These are phyloP conservation scores for Chironex yamaguchii DNA, from an alignment of 30 jellyfish, hydroid and myxozoan genomes.

Conservation along the genomic window DNA sequence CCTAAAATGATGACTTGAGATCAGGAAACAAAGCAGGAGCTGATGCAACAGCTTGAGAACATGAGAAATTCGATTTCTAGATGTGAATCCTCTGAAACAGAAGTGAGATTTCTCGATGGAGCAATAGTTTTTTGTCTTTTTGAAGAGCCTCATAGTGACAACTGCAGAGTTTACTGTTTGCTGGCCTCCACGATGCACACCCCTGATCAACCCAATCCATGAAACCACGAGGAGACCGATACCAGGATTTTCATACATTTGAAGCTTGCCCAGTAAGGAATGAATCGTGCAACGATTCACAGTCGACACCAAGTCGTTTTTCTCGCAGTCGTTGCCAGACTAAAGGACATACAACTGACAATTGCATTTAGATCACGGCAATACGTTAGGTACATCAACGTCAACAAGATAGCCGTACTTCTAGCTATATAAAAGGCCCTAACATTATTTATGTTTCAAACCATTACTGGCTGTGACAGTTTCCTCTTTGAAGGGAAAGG, in stretches of 20 bases:
- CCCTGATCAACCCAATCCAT: conserved; percentile 53
- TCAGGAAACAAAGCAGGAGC: conserved; percentile 67
- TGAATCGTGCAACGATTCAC: conserved; percentile 38
- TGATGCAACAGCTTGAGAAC: conserved; percentile 30
- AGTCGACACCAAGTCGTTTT: conserved; percentile 62
- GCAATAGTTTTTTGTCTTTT: conserved; percentile 63
- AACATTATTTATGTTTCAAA: conserved; percentile 25
- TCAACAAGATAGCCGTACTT: conserved; percentile 4
- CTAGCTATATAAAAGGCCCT: conserved; percentile 12
- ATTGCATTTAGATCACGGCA: conserved; percentile 6
- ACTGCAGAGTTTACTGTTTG: conserved; percentile 31
- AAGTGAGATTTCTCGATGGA: conserved; percentile 74
- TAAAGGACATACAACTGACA: background rate
- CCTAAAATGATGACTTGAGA: conserved; percentile 32
- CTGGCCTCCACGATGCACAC: conserved; percentile 43
- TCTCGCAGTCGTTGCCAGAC: conserved; percentile 28
- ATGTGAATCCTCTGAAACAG: conserved; percentile 34
- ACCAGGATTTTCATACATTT: conserved; percentile 35
- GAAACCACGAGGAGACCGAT: conserved; percentile 72
- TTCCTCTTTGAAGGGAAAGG: conserved; percentile 7
- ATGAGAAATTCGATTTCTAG: conserved; percentile 19
- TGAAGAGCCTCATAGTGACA: conserved; percentile 38
- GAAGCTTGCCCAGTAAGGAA: conserved; percentile 8
- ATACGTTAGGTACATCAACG: conserved; percentile 16
- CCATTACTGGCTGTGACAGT: conserved; percentile 53